phyloP scores from a whole-genome alignment of 1,140 invertebrate genomes.

The Anoplolepis gracilipes region DNA sequence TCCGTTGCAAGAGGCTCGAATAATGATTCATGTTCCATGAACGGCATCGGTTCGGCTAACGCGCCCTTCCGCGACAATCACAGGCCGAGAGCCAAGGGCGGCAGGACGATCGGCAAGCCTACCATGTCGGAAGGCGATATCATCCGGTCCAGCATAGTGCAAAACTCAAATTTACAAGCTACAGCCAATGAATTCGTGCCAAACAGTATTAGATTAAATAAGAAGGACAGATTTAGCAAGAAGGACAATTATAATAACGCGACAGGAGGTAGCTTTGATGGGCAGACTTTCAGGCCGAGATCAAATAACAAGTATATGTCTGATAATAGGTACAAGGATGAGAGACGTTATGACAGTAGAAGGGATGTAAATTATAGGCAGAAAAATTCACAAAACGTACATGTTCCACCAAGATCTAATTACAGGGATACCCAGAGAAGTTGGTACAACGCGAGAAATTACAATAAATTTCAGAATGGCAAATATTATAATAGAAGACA shows the following conservation, averaged over 20 bases:
- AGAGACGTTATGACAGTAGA: slow-evolving; percentile 69
- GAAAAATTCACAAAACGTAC: slow-evolving; percentile 52
- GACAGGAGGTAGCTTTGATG: background rate
- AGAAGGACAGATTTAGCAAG: background rate
- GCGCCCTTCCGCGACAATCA: background rate
- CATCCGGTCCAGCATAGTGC: slow-evolving; percentile 6
- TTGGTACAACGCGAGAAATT: slow-evolving; percentile 47
- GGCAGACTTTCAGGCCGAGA: background rate
- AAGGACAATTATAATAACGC: background rate
- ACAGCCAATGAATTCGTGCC: slow-evolving; percentile 76
- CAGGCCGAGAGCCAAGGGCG: background rate
- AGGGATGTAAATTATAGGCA: slow-evolving; percentile 61
- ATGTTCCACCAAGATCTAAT: slow-evolving; percentile 20
- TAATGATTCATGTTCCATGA: background rate
- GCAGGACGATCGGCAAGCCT: background rate
- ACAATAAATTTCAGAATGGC: slow-evolving; percentile 74
- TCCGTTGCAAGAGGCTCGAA: background rate
- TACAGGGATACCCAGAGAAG: slow-evolving; percentile 64
- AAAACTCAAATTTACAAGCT: slow-evolving; percentile 77
- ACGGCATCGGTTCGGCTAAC: background rate
- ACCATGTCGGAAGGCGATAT: background rate
- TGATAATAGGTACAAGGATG: slow-evolving; percentile 56
- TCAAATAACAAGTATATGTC: background rate
- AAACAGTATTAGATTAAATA: slow-evolving; percentile 16
- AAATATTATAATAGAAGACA: slow-evolving; percentile 68